Evolutionary conservation across 2,888 invertebrate species (phyloP).

Genomic region (Parasteatoda lunata): DNA sequence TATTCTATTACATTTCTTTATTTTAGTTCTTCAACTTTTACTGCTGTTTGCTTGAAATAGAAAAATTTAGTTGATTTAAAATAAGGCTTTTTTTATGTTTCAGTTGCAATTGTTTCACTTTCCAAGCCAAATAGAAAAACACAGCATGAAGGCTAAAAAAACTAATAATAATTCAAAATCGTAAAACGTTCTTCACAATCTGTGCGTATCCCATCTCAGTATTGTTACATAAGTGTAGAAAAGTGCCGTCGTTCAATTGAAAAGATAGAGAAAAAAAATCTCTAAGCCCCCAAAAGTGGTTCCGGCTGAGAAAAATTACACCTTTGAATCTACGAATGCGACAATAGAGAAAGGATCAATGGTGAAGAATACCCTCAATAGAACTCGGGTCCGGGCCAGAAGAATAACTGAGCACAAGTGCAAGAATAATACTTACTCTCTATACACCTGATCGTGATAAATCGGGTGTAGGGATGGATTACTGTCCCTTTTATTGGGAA

Average conservation of each 20-base stretch:
- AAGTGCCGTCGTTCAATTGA: background rate
- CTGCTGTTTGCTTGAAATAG: no score
- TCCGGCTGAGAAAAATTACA: constrained; percentile 47
- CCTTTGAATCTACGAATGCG: constrained; percentile 3
- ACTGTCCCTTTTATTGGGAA: constrained; percentile 33
- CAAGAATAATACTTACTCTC: constrained; percentile 58
- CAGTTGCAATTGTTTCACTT: background rate
- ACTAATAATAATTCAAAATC: background rate
- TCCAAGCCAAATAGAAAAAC: background rate
- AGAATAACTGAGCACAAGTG: constrained; percentile 37
- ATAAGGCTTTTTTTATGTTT: no score
- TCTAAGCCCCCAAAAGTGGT: background rate
- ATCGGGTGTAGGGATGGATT: constrained; percentile 55
- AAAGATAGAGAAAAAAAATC: background rate
- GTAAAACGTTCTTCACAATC: background rate
- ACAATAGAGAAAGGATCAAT: constrained; percentile 55
- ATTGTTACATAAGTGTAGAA: background rate
- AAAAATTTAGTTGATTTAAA: no score
- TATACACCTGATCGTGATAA: constrained; percentile 66
- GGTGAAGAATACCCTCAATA: constrained; percentile 15
- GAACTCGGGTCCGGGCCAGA: background rate
- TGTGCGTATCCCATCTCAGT: background rate
- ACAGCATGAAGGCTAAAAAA: background rate
- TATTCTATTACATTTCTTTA: no score
- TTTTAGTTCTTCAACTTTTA: no score